Conservation (phyloP, 2,797 vertebrate genomes). For the Hypotaenidia okinawae region DNA sequence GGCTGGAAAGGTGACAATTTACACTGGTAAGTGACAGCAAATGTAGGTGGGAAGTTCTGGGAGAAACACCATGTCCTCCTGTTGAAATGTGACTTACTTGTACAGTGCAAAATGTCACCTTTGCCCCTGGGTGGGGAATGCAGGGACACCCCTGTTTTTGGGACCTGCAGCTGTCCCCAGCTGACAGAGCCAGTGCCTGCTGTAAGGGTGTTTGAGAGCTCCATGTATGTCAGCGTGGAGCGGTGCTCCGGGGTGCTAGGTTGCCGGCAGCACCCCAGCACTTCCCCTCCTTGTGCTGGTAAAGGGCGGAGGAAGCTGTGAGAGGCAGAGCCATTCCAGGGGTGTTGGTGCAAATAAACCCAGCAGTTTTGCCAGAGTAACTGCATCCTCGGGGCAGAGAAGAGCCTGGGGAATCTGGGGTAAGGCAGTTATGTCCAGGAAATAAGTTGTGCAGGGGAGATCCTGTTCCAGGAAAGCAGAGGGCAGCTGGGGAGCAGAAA, state of each 20-base stretch:
- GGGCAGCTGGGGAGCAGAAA: neutral
- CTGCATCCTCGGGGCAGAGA: neutral
- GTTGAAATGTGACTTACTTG: fast-evolving
- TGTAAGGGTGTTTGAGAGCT: no score
- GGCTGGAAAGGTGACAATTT: neutral
- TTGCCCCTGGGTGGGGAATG: neutral
- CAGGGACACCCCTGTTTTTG: neutral
- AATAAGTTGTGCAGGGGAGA: neutral
- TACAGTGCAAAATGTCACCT: neutral
- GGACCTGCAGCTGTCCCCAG: fast-evolving
- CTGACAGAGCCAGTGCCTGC: neutral
- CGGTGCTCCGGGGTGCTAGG: neutral
- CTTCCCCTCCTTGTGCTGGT: neutral
- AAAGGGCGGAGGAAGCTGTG: no score
- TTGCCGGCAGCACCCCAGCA: neutral
- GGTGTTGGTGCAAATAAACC: neutral
- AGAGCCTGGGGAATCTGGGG: neutral
- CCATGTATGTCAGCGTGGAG: neutral
- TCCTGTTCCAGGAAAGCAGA: fast-evolving
- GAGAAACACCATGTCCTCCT: neutral
- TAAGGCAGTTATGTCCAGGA: neutral
- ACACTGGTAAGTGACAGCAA: neutral
- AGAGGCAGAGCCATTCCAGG: no score
- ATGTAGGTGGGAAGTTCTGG: neutral
- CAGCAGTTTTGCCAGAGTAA: neutral